phyloP scores from a whole-genome alignment of 1,140 invertebrate genomes.

The Papilio polyxenes region DNA sequence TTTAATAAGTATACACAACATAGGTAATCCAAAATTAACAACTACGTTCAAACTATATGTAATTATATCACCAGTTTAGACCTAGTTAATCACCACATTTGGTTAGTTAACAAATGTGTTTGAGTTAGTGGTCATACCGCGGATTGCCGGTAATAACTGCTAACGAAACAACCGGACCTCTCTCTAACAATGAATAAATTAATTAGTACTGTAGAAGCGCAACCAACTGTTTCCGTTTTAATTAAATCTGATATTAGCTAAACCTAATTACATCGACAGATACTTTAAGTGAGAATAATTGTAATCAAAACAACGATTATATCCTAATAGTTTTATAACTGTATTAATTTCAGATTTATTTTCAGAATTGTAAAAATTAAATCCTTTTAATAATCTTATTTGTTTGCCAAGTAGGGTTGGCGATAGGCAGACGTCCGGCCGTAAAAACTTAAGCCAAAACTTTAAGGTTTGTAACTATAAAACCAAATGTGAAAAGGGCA shows the following conservation, averaged over 20 bases:
- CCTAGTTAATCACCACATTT: background rate
- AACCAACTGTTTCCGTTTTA: background rate
- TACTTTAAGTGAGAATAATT: background rate
- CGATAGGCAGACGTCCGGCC: too few species aligned
- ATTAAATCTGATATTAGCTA: background rate
- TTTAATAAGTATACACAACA: background rate
- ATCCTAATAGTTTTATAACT: background rate
- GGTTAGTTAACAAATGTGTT: background rate
- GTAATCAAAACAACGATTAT: background rate
- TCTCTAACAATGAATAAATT: conserved; percentile 3
- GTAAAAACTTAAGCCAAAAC: too few species aligned
- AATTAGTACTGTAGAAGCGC: background rate
- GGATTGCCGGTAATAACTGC: background rate
- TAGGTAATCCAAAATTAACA: too few species aligned
- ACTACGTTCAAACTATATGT: too few species aligned
- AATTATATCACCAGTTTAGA: background rate
- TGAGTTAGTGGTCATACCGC: background rate
- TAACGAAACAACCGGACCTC: background rate
- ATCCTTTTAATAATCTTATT: too few species aligned
- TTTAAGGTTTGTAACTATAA: too few species aligned
- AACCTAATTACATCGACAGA: background rate
- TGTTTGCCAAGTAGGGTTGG: too few species aligned
- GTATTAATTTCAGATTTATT: too few species aligned
- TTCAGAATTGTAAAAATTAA: too few species aligned
- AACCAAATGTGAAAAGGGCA: too few species aligned